Evolutionary conservation across 2,113 vertebrate genomes (phyloP).

Genomic region (Archocentrus centrarchus): DNA sequence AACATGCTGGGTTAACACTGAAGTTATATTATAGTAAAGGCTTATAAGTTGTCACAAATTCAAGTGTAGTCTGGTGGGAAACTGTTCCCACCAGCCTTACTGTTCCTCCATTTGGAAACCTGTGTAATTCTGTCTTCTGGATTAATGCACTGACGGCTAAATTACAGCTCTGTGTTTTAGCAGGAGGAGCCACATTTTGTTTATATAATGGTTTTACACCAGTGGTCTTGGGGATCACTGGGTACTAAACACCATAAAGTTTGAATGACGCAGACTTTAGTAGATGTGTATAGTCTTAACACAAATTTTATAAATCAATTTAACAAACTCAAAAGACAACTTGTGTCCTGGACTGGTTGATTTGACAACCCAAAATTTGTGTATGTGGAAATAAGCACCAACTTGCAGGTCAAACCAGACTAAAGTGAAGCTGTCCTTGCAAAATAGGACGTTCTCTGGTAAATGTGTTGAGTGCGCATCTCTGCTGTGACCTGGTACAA

Average conservation of each 20-base stretch:
- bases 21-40: too few relatives aligned
- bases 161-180: conserved; percentile 4
- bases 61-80: too few relatives aligned
- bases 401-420: not conserved
- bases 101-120: too few relatives aligned
- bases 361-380: not conserved
- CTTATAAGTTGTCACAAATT: too few relatives aligned
- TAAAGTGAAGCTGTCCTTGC: not conserved
- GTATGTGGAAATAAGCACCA: not conserved
- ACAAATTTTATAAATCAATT: not conserved
- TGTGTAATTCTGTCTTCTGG: too few relatives aligned
- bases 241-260: not conserved
- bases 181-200: not conserved
- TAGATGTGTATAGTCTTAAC: not conserved
- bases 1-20: too few relatives aligned
- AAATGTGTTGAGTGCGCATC: conserved; percentile 15
- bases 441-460: not conserved
- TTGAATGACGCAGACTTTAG: not conserved
- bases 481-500: conserved; percentile 12
- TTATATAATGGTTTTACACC: not conserved
- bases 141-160: not conserved
- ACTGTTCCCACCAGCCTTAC: too few relatives aligned
- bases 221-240: not conserved
- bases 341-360: not conserved
- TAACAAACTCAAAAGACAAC: not conserved